phyloP scores from a whole-genome alignment of 2,113 vertebrate genomes.

The Parotia lawesii region DNA sequence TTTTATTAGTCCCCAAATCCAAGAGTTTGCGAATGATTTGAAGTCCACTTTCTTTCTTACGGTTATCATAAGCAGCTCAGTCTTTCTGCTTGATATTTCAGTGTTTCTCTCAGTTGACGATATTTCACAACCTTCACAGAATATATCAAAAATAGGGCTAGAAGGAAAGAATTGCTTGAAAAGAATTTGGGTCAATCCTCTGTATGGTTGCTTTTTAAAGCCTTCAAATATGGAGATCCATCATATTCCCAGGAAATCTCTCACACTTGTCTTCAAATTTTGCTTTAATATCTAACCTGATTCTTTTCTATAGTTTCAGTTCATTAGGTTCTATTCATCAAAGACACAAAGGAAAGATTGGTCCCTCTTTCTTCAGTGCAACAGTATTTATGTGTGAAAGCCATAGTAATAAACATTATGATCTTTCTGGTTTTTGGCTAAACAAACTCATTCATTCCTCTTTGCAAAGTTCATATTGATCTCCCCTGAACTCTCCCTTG shows the following conservation, averaged over 20 bases:
- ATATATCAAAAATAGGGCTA: not conserved
- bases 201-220: not conserved
- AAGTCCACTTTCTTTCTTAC: not conserved
- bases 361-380: not conserved
- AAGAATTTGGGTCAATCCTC: not conserved
- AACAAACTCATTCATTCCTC: not conserved
- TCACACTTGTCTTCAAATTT: not conserved
- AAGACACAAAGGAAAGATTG: not conserved
- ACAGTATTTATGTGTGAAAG: not conserved
- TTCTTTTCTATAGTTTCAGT: not conserved
- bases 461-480: not conserved
- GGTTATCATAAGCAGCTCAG: not conserved
- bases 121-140: not conserved
- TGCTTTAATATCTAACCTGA: not conserved
- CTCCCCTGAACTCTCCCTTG: not conserved
- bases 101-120: fast-evolving
- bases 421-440: not conserved
- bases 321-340: not conserved
- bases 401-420: not conserved
- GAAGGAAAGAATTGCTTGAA: not conserved
- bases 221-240: not conserved
- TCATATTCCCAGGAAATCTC: not conserved
- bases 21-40: not conserved
- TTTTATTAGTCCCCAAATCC: not conserved
- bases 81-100: not conserved